Conservation (phyloP, 2,113 vertebrate genomes). For the Oplegnathus fasciatus region DNA sequence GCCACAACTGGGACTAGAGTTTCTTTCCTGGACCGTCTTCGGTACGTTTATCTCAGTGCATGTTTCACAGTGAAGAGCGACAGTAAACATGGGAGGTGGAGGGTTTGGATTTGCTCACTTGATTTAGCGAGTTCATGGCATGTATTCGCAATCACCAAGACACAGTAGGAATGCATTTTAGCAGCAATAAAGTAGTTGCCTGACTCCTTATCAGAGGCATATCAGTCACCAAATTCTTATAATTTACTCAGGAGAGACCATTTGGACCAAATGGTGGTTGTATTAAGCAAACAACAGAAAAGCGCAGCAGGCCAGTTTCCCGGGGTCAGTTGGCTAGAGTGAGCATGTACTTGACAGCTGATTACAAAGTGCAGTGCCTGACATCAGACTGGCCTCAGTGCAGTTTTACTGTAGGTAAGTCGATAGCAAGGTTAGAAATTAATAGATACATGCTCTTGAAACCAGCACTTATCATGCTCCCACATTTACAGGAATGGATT, state of each 20-base stretch:
- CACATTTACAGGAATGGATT: background rate
- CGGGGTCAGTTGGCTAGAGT: background rate
- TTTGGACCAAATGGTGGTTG: background rate
- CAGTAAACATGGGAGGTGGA: background rate
- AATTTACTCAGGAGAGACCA: background rate
- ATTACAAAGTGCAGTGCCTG: background rate
- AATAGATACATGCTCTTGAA: background rate
- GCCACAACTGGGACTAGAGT: background rate
- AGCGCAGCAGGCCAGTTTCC: background rate
- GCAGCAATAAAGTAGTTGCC: background rate
- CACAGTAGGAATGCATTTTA: background rate
- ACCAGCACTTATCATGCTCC: background rate
- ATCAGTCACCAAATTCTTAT: slow-evolving; percentile 8
- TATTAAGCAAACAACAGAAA: background rate
- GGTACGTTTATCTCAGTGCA: slow-evolving; percentile 1
- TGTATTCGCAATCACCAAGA: background rate
- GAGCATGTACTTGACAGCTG: background rate
- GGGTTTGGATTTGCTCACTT: background rate
- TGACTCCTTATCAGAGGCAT: background rate
- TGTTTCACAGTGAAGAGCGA: background rate
- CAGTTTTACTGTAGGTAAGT: background rate
- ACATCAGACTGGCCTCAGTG: background rate
- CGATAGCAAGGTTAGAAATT: background rate
- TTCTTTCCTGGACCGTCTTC: slow-evolving; percentile 14
- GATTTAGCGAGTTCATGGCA: background rate